Base-by-base conservation (phyloP, 2,888 invertebrate species). In the Nasonovia ribisnigri region DNA sequence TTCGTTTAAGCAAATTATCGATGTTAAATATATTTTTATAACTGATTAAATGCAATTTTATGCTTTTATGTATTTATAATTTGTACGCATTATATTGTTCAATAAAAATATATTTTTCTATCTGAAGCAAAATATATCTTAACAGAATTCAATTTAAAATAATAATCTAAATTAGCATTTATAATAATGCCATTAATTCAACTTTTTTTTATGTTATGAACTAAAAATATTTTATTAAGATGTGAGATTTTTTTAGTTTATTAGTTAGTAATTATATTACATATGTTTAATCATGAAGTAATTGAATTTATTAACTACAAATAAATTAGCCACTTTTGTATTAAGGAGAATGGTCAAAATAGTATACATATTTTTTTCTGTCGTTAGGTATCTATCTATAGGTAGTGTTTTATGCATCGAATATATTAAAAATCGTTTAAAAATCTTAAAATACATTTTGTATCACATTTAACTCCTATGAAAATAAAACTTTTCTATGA, bases 301-400 rank as follows among this genome's bases (percentile, higher is more conserved):
- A 51, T 51, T 20, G 0, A 51, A 84, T 84, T 51, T 84, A 84
- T 42, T 42, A 91, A 29, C 26, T 42, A 29, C n/a, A 36, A 51
- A 91, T 42, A 26, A 51, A 84, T 42, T 84, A 84, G 13, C 20
- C 26, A 67, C 24, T 42, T 88, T 88, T n/a, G 13, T 88, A 77
- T 88, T 92, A 88, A 92, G 88, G 67, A 42, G 88, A 92, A 88
- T 88, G 92, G 92, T 92, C 92, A 92, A 92, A 67, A 92, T 77
- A 77, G 67, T 88, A 92, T 92, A 92, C 88, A 92, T 43, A 77
- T 77, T 43, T 77, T 92, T 77, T 51, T 77, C 20, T 77, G 20
- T 77, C 20, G 16, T 77, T 77, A 77, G 20, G 36, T 51, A 51
- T 51, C 20, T 51, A 51, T 51, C 16, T 51, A 20, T 20, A 54